Base-by-base conservation (phyloP, 64 coral and sea anemone species). In the Stichodactyla helianthus region DNA sequence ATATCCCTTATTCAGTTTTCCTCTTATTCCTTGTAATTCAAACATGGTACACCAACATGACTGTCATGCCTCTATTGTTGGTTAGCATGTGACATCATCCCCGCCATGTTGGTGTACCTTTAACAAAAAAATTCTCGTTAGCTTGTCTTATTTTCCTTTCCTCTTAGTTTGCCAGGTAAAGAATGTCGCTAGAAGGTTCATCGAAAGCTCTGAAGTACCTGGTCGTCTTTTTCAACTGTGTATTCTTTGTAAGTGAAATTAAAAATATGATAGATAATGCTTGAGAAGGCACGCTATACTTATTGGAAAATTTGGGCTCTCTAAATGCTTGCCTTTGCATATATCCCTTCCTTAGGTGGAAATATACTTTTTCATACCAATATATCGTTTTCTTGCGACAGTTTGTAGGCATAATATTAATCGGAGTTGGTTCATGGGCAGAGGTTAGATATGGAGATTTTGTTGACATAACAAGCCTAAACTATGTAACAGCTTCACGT, bases 391-490 rank as follows among this genome's bases (percentile, higher is more conserved):
- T 44, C 35, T 44, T 44, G 6, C 16, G 23, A 82, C 50, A 84
- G 83, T 2, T 62, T 10, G 12, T 62, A 6, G 83, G 83, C 6
- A 9, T 84, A 7, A 17, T 63, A 18, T 31, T 84, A 5, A 61
- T 84, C 5, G 83, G 54, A 58, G 56, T 84, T 19, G 83, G 83
- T 10, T 5, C 83, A 44, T 84, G 83, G 83, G 83, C 83, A 10
- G 83, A 84, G 15, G 53, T 22, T 11, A 58, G 51, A 51, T 84
- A 84, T 63, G 83, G 83, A 1, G 83, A 84, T n/a, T 84, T 84
- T 14, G 59, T 60, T 19, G 83, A 84, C 6, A 63, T 84, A 16
- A 60, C 83, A 15, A 60, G 50, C 25, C 50, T 84, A n/a, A 58
- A 58, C n/a, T 84, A 84, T 50, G 83, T 63, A 4, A 58, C 83